These are phyloP conservation scores for Drymodes brunneopygia DNA, from an alignment of 2,113 vertebrate genomes.

Conservation along the genomic window DNA sequence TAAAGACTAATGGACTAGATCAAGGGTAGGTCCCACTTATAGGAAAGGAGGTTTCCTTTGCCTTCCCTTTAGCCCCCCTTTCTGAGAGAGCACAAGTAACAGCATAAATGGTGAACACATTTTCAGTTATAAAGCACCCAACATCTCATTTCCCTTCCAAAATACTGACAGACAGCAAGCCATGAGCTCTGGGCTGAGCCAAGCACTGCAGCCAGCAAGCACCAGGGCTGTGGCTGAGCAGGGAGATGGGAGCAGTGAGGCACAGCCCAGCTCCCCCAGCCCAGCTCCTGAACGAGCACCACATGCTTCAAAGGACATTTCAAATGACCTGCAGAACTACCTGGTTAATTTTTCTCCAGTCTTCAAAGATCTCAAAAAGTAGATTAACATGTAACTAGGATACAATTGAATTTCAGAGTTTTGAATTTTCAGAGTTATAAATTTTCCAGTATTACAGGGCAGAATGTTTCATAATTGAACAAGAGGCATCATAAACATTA, in stretches of 20 bases:
- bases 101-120: not conserved
- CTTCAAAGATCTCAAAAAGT: not conserved
- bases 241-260: not conserved
- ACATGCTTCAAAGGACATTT: not conserved
- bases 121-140: not conserved
- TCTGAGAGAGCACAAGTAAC: not conserved
- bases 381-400: not conserved
- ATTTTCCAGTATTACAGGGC: not conserved
- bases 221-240: not conserved
- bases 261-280: not conserved
- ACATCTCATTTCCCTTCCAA: not conserved
- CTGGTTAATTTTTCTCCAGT: conserved; percentile 1
- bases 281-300: not conserved
- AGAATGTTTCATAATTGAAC: not conserved
- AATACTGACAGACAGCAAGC: not conserved
- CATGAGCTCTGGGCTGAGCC: not conserved
- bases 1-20: not conserved
- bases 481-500: not conserved
- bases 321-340: not conserved
- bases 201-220: not conserved
- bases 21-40: not conserved
- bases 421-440: no score
- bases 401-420: not conserved
- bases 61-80: not conserved
- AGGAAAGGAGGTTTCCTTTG: not conserved